A percentile compares a stretch with the other conserved stretches of the same genome.
These are phyloP conservation scores for Caenorhabditis doughertyi DNA, from an alignment of 2,888 invertebrate species.

Conservation along the genomic window DNA sequence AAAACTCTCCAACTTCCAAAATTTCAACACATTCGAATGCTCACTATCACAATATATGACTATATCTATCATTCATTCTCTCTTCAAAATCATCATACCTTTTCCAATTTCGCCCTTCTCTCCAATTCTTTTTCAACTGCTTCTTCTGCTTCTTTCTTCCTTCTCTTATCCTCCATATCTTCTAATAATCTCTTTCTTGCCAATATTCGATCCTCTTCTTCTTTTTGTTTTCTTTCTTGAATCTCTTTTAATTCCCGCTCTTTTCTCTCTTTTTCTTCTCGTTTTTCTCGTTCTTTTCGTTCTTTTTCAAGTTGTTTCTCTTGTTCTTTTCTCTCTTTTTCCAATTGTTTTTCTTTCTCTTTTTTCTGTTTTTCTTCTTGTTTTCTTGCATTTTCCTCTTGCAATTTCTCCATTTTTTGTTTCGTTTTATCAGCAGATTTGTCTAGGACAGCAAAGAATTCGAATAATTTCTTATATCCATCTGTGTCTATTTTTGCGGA, in stretches of 20 bases:
- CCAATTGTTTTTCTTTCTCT: slow-evolving; percentile 30
- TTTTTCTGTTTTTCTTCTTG: slow-evolving; percentile 20
- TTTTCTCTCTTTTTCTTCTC: slow-evolving; percentile 31
- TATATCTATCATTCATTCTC: no score
- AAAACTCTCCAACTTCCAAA: no score
- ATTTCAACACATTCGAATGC: no score
- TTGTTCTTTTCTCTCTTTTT: slow-evolving; percentile 31
- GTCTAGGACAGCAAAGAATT: slow-evolving; percentile 26
- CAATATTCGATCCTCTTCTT: slow-evolving; percentile 34
- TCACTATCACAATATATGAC: no score
- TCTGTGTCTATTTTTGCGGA: neutral
- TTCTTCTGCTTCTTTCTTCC: slow-evolving; percentile 36
- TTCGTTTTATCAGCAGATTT: neutral
- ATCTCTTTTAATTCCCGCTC: slow-evolving; percentile 32
- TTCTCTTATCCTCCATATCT: slow-evolving; percentile 19
- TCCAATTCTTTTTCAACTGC: slow-evolving; percentile 37
- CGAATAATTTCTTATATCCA: slow-evolving; percentile 24
- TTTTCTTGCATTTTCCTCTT: slow-evolving; percentile 12
- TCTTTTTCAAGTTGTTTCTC: slow-evolving; percentile 40
- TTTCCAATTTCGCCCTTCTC: slow-evolving; percentile 32
- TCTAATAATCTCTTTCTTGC: neutral
- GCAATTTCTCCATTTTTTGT: neutral
- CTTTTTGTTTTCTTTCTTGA: slow-evolving; percentile 14
- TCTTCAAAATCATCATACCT: no score
- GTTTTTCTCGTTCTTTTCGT: slow-evolving; percentile 35